Percentiles rank a stretch among this genome's conserved stretches.
Evolutionary conservation across 2,797 vertebrate species (phyloP).

Genomic region (Podargus strigoides): DNA sequence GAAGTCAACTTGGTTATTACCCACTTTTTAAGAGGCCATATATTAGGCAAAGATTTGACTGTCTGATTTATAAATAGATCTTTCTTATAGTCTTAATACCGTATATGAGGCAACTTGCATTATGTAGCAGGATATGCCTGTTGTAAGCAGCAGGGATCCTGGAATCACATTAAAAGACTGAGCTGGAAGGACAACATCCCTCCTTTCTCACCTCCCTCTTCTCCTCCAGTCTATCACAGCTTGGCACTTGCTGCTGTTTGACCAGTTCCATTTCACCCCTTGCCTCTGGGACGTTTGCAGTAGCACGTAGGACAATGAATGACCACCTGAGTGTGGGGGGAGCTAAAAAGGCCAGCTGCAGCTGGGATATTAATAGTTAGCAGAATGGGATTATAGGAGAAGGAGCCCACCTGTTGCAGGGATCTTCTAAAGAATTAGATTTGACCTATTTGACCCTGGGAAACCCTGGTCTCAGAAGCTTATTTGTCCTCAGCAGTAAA

Average conservation of each 20-base stretch:
- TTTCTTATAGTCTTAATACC: not conserved
- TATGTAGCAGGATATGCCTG: conserved; percentile 42
- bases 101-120: not conserved
- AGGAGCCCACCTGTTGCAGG: not conserved
- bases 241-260: not conserved
- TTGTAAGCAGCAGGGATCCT: conserved; percentile 29
- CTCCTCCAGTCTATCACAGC: not conserved
- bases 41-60: conserved; percentile 42
- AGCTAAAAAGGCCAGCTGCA: not conserved
- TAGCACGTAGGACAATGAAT: not conserved
- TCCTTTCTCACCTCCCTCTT: not conserved
- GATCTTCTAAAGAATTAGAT: not conserved
- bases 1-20: conserved; percentile 32
- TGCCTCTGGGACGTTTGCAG: not conserved
- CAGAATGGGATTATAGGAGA: not conserved
- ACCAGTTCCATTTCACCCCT: not conserved
- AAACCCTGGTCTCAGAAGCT: not conserved
- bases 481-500: not conserved
- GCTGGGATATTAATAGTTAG: not conserved
- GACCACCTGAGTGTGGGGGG: not conserved
- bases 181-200: not conserved
- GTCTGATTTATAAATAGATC: conserved; percentile 49
- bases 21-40: conserved; percentile 27
- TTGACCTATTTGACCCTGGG: not conserved
- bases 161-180: not conserved